Conservation (phyloP, 2,113 vertebrate genomes). For the Condylura cristata region DNA sequence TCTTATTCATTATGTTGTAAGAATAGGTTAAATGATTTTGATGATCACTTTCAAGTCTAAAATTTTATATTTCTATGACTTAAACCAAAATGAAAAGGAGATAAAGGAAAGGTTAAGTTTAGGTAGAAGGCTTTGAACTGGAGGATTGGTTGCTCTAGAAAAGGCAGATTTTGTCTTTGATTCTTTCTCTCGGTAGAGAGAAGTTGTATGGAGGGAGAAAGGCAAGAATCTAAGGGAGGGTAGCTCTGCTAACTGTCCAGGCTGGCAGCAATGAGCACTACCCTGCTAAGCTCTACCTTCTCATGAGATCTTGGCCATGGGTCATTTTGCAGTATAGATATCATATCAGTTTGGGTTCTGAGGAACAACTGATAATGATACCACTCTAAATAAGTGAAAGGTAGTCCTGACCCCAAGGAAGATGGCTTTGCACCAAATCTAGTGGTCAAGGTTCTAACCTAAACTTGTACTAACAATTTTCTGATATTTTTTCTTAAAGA, state of each 20-base stretch:
- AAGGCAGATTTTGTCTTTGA: background rate
- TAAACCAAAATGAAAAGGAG: background rate
- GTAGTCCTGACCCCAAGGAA: background rate
- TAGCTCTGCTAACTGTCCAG: fast-evolving
- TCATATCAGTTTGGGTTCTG: background rate
- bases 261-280: background rate
- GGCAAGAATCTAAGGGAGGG: background rate
- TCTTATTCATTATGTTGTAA: background rate
- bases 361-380: background rate
- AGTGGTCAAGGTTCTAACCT: background rate
- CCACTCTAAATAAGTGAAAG: background rate
- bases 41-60: background rate
- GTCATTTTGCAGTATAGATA: fast-evolving
- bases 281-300: background rate
- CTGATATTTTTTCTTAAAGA: background rate
- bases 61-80: background rate
- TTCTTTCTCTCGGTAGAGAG: background rate
- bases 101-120: background rate
- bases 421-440: background rate
- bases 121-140: background rate
- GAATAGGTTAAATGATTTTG: background rate
- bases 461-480: background rate
- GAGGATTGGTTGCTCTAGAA: background rate
- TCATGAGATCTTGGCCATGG: background rate
- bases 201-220: background rate